A percentile compares a stretch with the other conserved stretches of the same genome.
These are phyloP conservation scores for Paramisgurnus dabryanus DNA, from an alignment of 2,113 vertebrate species.

Conservation along the genomic window DNA sequence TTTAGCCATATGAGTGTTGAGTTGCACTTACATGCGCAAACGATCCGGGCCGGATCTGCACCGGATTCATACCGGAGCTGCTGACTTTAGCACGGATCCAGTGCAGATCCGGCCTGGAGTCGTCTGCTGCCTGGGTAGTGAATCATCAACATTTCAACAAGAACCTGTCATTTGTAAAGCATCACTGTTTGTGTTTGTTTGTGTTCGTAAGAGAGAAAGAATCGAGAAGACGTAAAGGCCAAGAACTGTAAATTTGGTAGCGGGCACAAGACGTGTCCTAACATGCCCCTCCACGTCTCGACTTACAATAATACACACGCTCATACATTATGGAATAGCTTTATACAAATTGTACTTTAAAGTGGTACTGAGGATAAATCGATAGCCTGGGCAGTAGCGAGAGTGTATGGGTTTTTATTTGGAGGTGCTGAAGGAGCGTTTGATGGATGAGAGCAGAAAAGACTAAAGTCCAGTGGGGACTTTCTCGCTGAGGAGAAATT, in stretches of 20 bases:
- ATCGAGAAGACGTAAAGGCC: background rate
- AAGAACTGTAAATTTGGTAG: background rate
- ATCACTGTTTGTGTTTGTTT: background rate
- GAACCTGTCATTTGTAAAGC: background rate
- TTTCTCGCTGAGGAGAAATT: slow-evolving; percentile 3
- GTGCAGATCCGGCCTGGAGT: too few species aligned
- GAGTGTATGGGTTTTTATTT: slow-evolving; percentile 8
- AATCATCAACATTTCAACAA: background rate
- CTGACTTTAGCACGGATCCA: too few species aligned
- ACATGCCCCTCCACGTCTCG: slow-evolving; percentile 12
- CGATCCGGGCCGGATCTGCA: too few species aligned
- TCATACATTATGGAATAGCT: slow-evolving; percentile 31
- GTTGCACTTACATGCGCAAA: too few species aligned
- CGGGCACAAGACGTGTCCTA: slow-evolving; percentile 10
- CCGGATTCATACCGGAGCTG: too few species aligned
- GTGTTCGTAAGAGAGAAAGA: background rate
- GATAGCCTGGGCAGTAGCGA: slow-evolving; percentile 11
- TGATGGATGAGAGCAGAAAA: slow-evolving; percentile 16
- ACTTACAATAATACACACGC: background rate
- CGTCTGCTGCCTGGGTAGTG: background rate
- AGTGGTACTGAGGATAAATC: slow-evolving; percentile 22
- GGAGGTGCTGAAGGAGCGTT: slow-evolving; percentile 22
- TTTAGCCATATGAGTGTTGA: too few species aligned
- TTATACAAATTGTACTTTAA: slow-evolving; percentile 27
- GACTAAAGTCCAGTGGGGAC: slow-evolving; percentile 22